A percentile compares a stretch with the other conserved stretches of the same genome.
Conservation (phyloP, 1,140 invertebrate species). For the Drosophila equinoxialis region DNA sequence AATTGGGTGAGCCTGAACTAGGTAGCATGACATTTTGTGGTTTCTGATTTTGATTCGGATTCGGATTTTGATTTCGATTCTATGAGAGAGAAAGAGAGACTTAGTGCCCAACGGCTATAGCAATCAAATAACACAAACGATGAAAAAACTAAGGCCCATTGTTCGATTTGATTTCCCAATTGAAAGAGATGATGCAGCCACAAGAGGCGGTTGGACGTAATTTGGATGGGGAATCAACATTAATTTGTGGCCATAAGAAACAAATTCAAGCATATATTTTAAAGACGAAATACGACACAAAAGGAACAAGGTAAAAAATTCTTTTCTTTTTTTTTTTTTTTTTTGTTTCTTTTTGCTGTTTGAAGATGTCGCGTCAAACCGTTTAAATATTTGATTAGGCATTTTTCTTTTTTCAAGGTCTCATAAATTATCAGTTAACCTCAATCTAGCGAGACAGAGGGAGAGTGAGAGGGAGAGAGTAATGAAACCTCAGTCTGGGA, state of each 20-base stretch:
- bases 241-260: not conserved
- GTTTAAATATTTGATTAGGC: constrained; percentile 3
- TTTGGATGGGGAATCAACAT: not conserved
- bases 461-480: not conserved
- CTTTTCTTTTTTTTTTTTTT: too few relatives aligned
- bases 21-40: constrained; percentile 71
- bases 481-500: constrained; percentile 6
- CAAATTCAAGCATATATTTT: constrained; percentile 3
- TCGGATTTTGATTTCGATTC: constrained; percentile 44
- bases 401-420: constrained; percentile 10
- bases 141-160: constrained; percentile 34
- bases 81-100: constrained; percentile 23
- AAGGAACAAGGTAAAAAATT: too few relatives aligned
- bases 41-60: constrained; percentile 50
- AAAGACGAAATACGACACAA: not conserved
- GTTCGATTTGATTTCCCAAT: constrained; percentile 65
- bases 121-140: constrained; percentile 51
- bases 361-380: not conserved
- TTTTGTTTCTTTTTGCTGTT: not conserved
- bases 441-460: constrained; percentile 1
- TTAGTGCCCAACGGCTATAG: constrained; percentile 43
- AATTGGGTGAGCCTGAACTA: constrained; percentile 46
- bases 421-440: constrained; percentile 53
- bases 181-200: not conserved
- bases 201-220: not conserved